Evolutionary conservation across 2,888 invertebrate genomes (phyloP), one percentile per base, ranked within the genome.

Genomic region (Synanthedon myopaeformis): DNA sequence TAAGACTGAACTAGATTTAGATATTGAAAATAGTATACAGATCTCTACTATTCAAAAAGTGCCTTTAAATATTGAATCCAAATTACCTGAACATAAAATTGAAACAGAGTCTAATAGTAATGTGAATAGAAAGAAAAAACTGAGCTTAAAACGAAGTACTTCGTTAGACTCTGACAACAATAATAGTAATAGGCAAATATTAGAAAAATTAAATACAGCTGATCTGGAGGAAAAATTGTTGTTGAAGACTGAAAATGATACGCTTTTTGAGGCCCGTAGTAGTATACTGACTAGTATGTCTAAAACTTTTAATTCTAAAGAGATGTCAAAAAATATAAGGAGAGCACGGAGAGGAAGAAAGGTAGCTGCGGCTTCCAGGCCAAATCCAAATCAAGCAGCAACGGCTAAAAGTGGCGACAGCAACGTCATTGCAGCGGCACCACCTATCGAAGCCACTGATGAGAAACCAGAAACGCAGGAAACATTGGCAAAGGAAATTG

Each of bases 191-290:
- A 86, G 82, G 69, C 54, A 69, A 69, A 85, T 79, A 72, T 76
- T 86, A 81, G 85, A 81, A 56, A 78, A 77, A 76, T 77, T 85
- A 72, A 80, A 79, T 74, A 67, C 82, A 74, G 72, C 81, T 61
- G 90, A 90, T 66, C 79, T 89, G 68, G 89, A 90, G 67, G 90
- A 89, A 72, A 90, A 89, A 80, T 78, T 89, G 66, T 73, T 89
- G 69, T 79, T 89, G 74, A 90, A 89, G 78, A 90, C 90, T 90
- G 90, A 85, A 72, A 78, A 89, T 65, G 88, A 90, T 79, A 86
- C 85, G 68, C 89, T 84, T 77, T 79, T 80, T 67, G 74, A 81
- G 67, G 82, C 81, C 62, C 83, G 86, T 73, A 85, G 80, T 77
- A 82, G 82, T 75, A 88, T 88, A 76, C 74, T 88, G 70, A 84